Conservation (phyloP, 2,113 vertebrate genomes). For the Barnardius zonarius region DNA sequence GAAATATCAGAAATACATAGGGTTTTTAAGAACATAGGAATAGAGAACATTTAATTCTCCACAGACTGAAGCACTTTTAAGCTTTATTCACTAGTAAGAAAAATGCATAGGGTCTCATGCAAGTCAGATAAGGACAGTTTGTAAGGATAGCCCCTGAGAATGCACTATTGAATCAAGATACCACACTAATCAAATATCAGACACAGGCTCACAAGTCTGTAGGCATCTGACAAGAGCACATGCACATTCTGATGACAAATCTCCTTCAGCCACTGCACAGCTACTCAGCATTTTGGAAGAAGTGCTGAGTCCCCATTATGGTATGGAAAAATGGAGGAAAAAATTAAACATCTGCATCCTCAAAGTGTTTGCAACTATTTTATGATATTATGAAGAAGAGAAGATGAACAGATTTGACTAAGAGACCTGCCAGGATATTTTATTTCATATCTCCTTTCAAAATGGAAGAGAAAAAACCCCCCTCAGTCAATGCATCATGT, state of each 20-base stretch:
- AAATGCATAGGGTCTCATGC: not conserved
- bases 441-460: not conserved
- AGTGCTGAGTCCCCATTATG: not conserved
- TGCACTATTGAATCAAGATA: not conserved
- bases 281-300: not conserved
- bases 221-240: not conserved
- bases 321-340: not conserved
- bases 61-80: not conserved
- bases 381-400: not conserved
- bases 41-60: not conserved
- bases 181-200: not conserved
- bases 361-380: not conserved
- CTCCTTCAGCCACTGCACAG: not conserved
- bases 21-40: not conserved
- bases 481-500: not conserved
- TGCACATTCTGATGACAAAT: not conserved
- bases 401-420: not conserved
- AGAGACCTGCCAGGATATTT: not conserved
- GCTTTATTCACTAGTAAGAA: not conserved
- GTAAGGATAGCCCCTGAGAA: not conserved
- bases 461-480: not conserved
- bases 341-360: not conserved
- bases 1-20: not conserved
- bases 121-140: not conserved
- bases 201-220: not conserved